Base-by-base conservation (phyloP, 92 coral and sea anemone genomes). In the Anthopleura xanthogrammica region DNA sequence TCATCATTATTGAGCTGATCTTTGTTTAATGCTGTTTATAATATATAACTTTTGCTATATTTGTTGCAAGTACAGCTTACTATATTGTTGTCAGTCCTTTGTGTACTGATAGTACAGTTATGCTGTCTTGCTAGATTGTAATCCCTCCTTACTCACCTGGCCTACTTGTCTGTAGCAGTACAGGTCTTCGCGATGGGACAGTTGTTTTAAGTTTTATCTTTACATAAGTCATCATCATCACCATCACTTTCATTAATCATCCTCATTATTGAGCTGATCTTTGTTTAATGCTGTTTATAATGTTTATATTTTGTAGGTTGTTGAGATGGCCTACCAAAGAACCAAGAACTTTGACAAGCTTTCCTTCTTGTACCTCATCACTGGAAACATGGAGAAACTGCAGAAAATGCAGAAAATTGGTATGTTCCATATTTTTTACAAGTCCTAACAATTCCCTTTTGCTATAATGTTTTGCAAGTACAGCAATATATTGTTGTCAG, bases 321-420 rank as follows among this genome's bases (percentile, higher is more conserved):
- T 96, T 48, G 99, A 96, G 85, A 96, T 96, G 99, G 97, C 99
- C 13, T 96, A 96, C 77, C 99, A 96, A 79, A 85, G 99, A 70
- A 96, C 99, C 64, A 96, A 96, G 91, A 96, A 96, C 90, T 96
- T 96, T 89, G 99, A 96, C 91, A 90, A 91, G 81, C 89, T 96
- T 77, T 92, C 99, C 42, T 96, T 96, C 91, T 90, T 96, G 60
- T 96, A 96, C 50, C 92, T 96, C 71, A 91, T 96, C 88, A 96
- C 99, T 76, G 99, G 99, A 77, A 96, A 96, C 82, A 92, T 92
- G 19, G 99, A 96, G 83, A 96, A 96, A 73, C 93, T 96, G 50
- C 84, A 90, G 74, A 96, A 96, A 90, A 96, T 96, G 99, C 92
- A 89, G 86, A 96, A 96, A 80, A 96, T 96, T 83, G 94, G 99